Evolutionary conservation across 92 coral and sea anemone species (phyloP), one percentile per base, ranked within the genome.

Genomic region (Anthopleura xanthogrammica): DNA sequence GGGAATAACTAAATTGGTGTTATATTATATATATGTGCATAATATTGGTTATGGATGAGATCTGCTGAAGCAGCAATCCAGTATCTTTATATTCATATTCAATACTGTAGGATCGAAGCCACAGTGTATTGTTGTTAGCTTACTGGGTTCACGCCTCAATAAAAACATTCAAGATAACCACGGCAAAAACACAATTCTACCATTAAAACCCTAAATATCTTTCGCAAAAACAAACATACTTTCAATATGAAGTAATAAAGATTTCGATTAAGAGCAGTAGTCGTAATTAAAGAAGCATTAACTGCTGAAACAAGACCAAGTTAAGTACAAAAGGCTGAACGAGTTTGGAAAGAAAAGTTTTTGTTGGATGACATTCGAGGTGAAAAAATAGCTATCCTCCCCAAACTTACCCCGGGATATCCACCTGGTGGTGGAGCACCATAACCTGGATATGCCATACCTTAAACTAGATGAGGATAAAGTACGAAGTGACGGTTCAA

Each of bases 401-500:
- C 75, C 87, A 81, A 29, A 93, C 97, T 93, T 93, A 93, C 97
- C 97, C 97, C 97, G 76, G 94, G 93, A 87, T 86, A 91, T 46
- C 92, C 92, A 77, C 92, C 94, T 13, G 94, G 90, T 9, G 92
- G 92, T 83, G 95, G 92, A 81, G 91, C 95, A 77, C 97, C 97
- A 87, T 80, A 94, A 77, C 98, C 98, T 83, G 94, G 98, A 80
- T 92, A 95, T 81, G 98, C 98, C 98, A 95, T 95, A 91, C 92
- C 91, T 86, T 90, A 80, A 73, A 60, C 74, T 50, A 23, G 56
- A 48, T 17, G 75, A 81, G n/a, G 17, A 43, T 66, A 8, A 11
- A 62, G 13, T 22, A 22, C 41, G 58, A 54, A 54, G 58, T 6
- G 58, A 13, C 11, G 16, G 58, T 54, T 14, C 50, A 46, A 68